Evolutionary conservation across 2,797 vertebrate genomes (phyloP), one percentile per base, ranked within the genome.

Genomic region (Orientallactaga sibirica): DNA sequence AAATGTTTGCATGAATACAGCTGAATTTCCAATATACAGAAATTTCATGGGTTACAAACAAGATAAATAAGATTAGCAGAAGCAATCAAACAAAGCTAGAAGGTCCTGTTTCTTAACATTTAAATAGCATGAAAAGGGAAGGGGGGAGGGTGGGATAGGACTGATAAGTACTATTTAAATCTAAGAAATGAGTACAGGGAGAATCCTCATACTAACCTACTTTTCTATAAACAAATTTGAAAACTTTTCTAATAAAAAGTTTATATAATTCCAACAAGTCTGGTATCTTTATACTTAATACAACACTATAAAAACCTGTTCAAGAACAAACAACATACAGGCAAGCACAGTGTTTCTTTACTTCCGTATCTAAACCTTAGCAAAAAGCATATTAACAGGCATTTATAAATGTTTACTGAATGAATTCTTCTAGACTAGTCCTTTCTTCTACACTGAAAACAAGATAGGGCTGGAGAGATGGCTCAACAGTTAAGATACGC

Each of bases 161-260:
- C 79, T 81, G 78, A 4, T 73, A 91, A 76, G 43, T 81, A 88
- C 37, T 81, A 88, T 62, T 62, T 84, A 74, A 88, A 67, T 76
- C 67, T 82, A 92, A 64, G n/a, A 83, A 29, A 37, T 79, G 24
- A 16, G 64, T 71, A 6, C 3, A 24, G 27, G 6, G 19, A n/a
- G 7, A 27, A 19, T 37, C 24, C 73, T 67, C 58, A 68, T 2
- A 76, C n/a, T 68, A 74, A 12, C 41, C 18, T 55, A 90, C 24
- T 86, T 87, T 76, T 88, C 55, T 92, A 19, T 83, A 94, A 93
- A 81, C 41, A 91, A 95, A 16, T 90, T 43, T 78, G 43, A 94
- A 92, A 95, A 78, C 43, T 43, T 94, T 86, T 29, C 70, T 66
- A 86, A 90, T 67, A 85, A 71, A 93, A 92, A 75, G 19, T 76